Base-by-base conservation (phyloP, 2,888 invertebrate species). In the Ypsolopha scabrella region DNA sequence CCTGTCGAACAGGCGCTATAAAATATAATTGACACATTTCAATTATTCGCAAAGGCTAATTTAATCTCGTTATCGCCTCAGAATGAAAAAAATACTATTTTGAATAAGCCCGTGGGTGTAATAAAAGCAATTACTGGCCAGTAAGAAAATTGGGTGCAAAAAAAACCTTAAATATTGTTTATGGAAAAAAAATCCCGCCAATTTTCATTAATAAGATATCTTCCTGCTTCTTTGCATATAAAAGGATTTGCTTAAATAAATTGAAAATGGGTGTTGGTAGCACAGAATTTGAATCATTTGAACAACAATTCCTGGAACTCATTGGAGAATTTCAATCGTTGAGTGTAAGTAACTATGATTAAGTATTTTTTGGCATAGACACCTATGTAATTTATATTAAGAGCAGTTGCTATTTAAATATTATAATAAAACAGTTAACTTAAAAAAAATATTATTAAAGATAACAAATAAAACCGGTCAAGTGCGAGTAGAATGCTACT, bases 11-110 rank as follows among this genome's bases (percentile, higher is more conserved):
- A 51, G 46, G 60, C 61, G 61, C 60, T 66, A 61, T 57, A 63
- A 67, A 59, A 24, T 24, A 67, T 73, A 82, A 85, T 81, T 86
- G 86, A 83, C 85, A 79, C 59, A 75, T 75, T 80, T 78, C 79
- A 71, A 80, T 77, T 79, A 75, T 68, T 70, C 64, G 66, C 64
- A 67, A 61, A 58, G 58, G 50, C 53, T 10, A 13, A 39, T 9
- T 37, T 55, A 55, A 55, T 75, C 67, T 62, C 55, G 64, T 81
- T 77, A 75, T 6, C 10, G 24, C 9, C 51, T 2, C 47, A 24
- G 11, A 10, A 46, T 24, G 24, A 4, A 24, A 24, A 24, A 24
- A 24, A 24, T 24, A 24, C 4, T 24, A 24, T 24, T 24, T 24
- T 24, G 4, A 24, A 24, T 3, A 4, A 24, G 24, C 24, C 24